phyloP scores from a whole-genome alignment of 35 echinoderm and acorn worm species.

The Ophioderma brevispina region DNA sequence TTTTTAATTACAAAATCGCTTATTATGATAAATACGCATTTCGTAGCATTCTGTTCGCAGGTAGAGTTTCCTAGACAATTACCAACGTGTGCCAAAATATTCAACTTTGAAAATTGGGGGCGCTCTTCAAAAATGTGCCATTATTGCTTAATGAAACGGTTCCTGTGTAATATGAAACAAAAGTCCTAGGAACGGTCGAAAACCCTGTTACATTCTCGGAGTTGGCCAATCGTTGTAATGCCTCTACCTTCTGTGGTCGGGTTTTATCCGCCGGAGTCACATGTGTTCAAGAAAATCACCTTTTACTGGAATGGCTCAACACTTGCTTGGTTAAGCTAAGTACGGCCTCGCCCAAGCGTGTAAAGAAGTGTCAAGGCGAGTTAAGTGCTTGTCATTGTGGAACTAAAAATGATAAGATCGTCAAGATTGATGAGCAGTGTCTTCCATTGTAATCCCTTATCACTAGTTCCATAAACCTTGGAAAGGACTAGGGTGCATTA shows the following conservation, averaged over 20 bases:
- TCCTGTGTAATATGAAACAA: conserved; percentile 51
- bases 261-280: conserved; percentile 3
- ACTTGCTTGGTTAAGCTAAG: conserved; percentile 38
- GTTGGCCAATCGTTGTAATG: conserved; percentile 26
- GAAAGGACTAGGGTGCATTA: conserved; percentile 54
- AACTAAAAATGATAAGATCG: conserved; percentile 45
- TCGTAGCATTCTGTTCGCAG: too few relatives aligned
- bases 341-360: conserved; percentile 1
- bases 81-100: too few relatives aligned
- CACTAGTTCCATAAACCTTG: conserved; percentile 59
- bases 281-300: conserved; percentile 20
- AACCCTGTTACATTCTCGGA: conserved; percentile 33
- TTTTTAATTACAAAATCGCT: too few relatives aligned
- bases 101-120: too few relatives aligned
- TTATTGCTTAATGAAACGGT: too few relatives aligned
- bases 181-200: conserved; percentile 56
- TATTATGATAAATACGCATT: too few relatives aligned
- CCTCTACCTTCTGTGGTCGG: conserved; percentile 39
- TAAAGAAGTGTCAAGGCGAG: conserved; percentile 17
- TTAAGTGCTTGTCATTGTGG: conserved; percentile 37
- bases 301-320: conserved; percentile 33
- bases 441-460: conserved; percentile 71
- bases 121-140: too few relatives aligned
- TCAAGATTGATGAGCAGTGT: conserved; percentile 54
- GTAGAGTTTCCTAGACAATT: too few relatives aligned